A percentile compares a stretch with the other conserved stretches of the same genome.
phyloP scores from a whole-genome alignment of 2,888 invertebrate genomes.

The Ctena decussata region DNA sequence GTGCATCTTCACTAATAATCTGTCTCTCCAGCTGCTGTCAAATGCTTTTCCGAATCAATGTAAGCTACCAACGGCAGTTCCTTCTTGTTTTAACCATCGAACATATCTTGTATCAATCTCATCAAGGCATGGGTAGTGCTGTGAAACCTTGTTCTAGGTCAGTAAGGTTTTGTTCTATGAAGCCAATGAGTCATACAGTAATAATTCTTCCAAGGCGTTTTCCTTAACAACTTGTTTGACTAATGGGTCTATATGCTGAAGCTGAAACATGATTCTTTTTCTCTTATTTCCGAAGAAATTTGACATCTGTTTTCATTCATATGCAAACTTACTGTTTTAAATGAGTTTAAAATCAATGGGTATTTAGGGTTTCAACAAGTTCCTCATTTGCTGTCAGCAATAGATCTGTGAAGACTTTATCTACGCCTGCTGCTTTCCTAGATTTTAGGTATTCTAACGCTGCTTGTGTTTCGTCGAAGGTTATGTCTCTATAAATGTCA shows the following conservation, averaged over 20 bases:
- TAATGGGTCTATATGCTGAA: no score
- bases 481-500: neutral
- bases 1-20: no score
- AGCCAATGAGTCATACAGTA: neutral
- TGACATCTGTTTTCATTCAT: slow-evolving; percentile 25
- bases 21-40: no score
- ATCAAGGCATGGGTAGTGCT: slow-evolving; percentile 25
- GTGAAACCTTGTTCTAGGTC: no score
- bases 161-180: slow-evolving; percentile 16
- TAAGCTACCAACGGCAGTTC: no score
- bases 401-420: neutral
- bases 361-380: neutral
- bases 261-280: no score
- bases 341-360: slow-evolving; percentile 5
- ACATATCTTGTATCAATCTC: slow-evolving; percentile 12
- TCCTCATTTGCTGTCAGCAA: no score
- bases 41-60: no score
- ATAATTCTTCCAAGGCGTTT: slow-evolving; percentile 33
- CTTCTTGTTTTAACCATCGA: slow-evolving; percentile 29
- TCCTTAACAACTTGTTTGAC: slow-evolving; percentile 24
- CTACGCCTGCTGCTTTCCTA: slow-evolving; percentile 1
- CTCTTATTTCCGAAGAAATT: slow-evolving; percentile 25
- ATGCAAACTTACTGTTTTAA: neutral
- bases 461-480: neutral
- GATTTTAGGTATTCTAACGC: neutral